A percentile compares a stretch with the other conserved stretches of the same genome.
Conservation (phyloP, 2,113 vertebrate genomes). For the Corvus moneduloides region DNA sequence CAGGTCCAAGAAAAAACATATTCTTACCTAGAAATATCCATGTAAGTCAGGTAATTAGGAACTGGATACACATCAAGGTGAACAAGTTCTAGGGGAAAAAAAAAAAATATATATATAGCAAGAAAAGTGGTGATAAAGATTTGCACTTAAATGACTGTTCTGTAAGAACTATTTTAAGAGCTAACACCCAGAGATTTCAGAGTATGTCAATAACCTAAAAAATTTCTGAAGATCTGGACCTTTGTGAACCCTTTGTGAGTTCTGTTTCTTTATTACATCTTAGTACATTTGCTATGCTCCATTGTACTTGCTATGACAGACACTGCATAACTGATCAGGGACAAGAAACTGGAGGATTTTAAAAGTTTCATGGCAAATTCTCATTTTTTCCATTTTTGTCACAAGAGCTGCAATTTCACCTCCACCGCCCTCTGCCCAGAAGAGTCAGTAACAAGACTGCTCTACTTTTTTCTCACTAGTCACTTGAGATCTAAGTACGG, state of each 20-base stretch:
- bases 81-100: conserved; percentile 80
- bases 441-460: background rate
- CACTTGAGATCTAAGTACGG: background rate
- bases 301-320: background rate
- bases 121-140: background rate
- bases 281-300: background rate
- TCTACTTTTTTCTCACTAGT: background rate
- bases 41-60: conserved; percentile 86
- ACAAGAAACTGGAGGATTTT: background rate
- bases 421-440: accelerated
- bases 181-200: background rate
- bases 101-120: background rate
- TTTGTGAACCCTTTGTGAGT: background rate
- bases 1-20: background rate
- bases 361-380: background rate
- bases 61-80: conserved; percentile 89
- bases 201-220: background rate
- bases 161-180: background rate
- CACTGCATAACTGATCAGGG: background rate
- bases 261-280: background rate
- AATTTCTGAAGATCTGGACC: background rate
- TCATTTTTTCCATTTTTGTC: background rate
- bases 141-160: background rate
- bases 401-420: background rate
- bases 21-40: conserved; percentile 95